phyloP scores from a whole-genome alignment of 2,797 vertebrate genomes.

The Hippocampus kuda region DNA sequence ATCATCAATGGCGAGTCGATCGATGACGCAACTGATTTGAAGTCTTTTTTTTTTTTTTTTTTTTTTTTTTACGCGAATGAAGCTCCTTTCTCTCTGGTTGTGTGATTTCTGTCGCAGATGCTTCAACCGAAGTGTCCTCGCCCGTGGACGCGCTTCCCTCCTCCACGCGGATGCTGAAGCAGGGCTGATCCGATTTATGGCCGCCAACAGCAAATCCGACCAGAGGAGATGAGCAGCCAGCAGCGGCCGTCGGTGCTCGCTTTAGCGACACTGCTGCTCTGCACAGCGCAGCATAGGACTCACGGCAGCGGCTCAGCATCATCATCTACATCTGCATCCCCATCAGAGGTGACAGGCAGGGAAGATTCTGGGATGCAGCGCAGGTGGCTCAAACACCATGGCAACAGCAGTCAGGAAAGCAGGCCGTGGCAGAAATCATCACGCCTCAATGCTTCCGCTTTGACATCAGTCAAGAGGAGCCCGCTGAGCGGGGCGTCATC shows the following conservation, averaged over 20 bases:
- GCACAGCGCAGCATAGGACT: constrained; percentile 42
- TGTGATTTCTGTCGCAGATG: constrained; percentile 41
- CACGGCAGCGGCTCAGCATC: constrained; percentile 29
- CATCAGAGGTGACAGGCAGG: constrained; percentile 31
- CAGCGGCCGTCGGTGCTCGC: constrained; percentile 45
- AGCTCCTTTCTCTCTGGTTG: constrained; percentile 1
- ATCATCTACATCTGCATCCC: constrained; percentile 5
- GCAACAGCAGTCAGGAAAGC: constrained; percentile 24
- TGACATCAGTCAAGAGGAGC: constrained; percentile 28
- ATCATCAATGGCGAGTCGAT: background rate
- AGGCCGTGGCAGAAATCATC: background rate
- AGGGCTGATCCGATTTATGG: constrained; percentile 46
- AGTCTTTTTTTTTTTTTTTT: constrained; percentile 13
- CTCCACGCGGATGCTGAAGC: constrained; percentile 24
- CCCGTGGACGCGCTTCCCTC: constrained; percentile 19
- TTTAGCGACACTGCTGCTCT: constrained; percentile 55
- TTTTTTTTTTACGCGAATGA: background rate
- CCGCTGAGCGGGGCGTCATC: constrained; percentile 37
- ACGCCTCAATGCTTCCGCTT: constrained; percentile 33
- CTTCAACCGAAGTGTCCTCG: constrained; percentile 13
- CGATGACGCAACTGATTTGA: background rate
- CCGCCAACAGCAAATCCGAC: constrained; percentile 27
- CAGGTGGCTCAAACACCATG: constrained; percentile 25
- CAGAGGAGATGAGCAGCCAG: constrained; percentile 49
- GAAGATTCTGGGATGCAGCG: constrained; percentile 17